Base-by-base conservation (phyloP, 1,140 invertebrate genomes). In the Camponotus vicinus region DNA sequence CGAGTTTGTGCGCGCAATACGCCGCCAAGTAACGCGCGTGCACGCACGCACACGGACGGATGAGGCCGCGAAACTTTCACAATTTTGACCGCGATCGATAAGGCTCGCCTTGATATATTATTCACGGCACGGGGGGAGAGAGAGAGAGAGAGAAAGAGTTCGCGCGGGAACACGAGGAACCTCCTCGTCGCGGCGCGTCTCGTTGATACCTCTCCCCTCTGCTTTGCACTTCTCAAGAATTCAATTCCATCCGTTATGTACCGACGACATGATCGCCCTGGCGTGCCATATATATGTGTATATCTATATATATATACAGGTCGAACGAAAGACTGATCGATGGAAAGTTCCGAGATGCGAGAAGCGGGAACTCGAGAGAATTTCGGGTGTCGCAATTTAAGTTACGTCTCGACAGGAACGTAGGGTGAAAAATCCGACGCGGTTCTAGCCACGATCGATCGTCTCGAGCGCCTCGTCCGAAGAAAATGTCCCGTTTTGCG, bases 31-130 rank as follows among this genome's bases (percentile, higher is more conserved):
- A 82, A 59, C 55, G 66, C 49, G 52, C 61, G 49, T 61, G n/a
- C 59, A 67, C 21, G 27, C 57, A 40, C 40, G 84, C 42, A 37
- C 15, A 52, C 18, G 77, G 64, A 21, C 7, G 13, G 64, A 27
- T 13, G 52, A 34, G 55, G 55, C 21, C 73, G 59, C 83, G 67
- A 83, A 91, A 90, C 87, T 90, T 91, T 90, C 73, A 90, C 87
- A 91, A 91, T 91, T 91, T 91, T 89, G 73, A 83, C 83, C 83
- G 78, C 27, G 69, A 83, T 70, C 75, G 78, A 89, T 91, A 70
- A 18, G 87, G 40, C 70, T 76, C 49, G 13, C 42, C 57, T 63
- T 88, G 71, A 89, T 91, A 89, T 88, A 90, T 90, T 86, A 88
- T 89, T 91, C 84, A 15, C 55, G 71, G 57, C 67, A 42, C 42